Conservation (phyloP, 2,888 invertebrate genomes). For the Ennomos fuscantarius region DNA sequence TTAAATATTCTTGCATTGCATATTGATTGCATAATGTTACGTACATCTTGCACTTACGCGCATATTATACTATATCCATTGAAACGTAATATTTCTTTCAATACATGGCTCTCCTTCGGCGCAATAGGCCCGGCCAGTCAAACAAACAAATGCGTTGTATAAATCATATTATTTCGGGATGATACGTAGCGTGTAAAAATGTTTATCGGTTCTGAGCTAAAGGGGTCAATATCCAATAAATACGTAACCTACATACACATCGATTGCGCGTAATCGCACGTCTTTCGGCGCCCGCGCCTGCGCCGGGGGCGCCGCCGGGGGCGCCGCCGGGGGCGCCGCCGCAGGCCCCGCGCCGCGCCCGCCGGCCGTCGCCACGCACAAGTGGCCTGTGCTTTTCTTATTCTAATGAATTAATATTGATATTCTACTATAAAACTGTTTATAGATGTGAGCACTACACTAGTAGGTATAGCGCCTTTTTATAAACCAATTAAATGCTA, state of each 20-base stretch:
- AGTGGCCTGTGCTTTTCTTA: no score
- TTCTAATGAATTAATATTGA: no score
- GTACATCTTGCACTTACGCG: not conserved
- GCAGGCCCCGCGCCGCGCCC: not conserved
- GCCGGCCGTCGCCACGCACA: slow-evolving; percentile 1
- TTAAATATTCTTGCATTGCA: not conserved
- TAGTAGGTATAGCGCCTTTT: no score
- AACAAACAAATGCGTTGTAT: slow-evolving; percentile 22
- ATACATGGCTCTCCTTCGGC: slow-evolving; percentile 4
- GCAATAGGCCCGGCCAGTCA: slow-evolving; percentile 10
- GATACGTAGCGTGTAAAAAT: slow-evolving; percentile 37
- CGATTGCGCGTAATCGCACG: slow-evolving; percentile 30
- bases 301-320: slow-evolving; percentile 34
- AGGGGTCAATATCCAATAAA: slow-evolving; percentile 53
- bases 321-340: slow-evolving; percentile 42
- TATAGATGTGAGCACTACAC: no score
- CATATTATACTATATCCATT: not conserved
- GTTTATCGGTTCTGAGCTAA: slow-evolving; percentile 40
- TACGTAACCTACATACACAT: slow-evolving; percentile 30
- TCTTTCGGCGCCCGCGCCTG: slow-evolving; percentile 40
- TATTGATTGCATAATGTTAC: not conserved
- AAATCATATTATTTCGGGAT: slow-evolving; percentile 34
- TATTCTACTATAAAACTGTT: no score
- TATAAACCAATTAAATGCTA: no score
- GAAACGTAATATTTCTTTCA: slow-evolving; percentile 8